These are phyloP conservation scores for Agelastica alni DNA, from an alignment of 2,888 invertebrate genomes.

Conservation along the genomic window DNA sequence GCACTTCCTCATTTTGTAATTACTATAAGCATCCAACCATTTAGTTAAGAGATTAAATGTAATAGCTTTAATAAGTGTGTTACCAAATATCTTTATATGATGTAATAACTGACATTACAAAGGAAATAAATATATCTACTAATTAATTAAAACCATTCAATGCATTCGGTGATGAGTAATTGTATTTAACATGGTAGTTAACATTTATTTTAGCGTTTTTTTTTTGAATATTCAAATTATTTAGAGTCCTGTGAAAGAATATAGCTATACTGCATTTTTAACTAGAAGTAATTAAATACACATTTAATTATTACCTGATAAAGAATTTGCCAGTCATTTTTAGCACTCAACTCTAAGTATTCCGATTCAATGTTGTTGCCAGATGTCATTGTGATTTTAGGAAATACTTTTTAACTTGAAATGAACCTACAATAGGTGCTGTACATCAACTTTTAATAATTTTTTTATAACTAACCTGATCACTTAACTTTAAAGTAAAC, in stretches of 20 bases:
- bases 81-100: no score
- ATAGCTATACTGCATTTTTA: neutral
- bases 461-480: constrained; percentile 18
- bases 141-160: no score
- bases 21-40: no score
- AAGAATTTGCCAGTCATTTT: constrained; percentile 70
- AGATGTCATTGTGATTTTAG: constrained; percentile 46
- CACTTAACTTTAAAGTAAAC: constrained; percentile 37
- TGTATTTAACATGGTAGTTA: no score
- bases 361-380: constrained; percentile 69
- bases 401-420: constrained; percentile 16
- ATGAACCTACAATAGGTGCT: constrained; percentile 17
- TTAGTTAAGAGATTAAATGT: no score
- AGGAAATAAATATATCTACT: no score
- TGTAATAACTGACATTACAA: no score
- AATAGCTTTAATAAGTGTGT: no score
- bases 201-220: no score
- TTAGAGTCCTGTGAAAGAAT: neutral
- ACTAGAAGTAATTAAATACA: neutral
- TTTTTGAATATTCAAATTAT: no score
- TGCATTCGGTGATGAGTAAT: no score
- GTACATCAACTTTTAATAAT: constrained; percentile 2
- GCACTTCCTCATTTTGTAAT: no score
- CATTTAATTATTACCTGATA: constrained; percentile 66
- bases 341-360: constrained; percentile 71